These are phyloP conservation scores for Xanthia icteritia DNA, from an alignment of 2,888 invertebrate genomes.

Conservation along the genomic window DNA sequence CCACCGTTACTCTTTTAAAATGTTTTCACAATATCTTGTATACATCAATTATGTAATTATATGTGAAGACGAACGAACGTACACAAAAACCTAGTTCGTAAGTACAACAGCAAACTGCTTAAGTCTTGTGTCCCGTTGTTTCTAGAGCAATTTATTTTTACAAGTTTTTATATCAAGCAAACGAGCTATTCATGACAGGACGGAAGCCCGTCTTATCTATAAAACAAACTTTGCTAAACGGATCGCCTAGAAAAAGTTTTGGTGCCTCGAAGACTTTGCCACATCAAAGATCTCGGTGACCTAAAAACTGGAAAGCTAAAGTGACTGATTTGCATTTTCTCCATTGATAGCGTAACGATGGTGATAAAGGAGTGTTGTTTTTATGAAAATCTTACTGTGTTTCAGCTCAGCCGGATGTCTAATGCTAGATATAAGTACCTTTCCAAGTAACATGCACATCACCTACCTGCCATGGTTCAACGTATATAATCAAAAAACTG, in stretches of 20 bases:
- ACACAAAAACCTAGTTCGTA: constrained; percentile 36
- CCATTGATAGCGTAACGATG: constrained; percentile 17
- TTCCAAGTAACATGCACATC: background rate
- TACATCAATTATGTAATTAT: no score
- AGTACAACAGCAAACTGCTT: constrained; percentile 40
- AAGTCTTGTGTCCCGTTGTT: constrained; percentile 50
- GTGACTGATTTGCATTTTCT: constrained; percentile 39
- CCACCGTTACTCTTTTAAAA: no score
- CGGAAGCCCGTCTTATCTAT: constrained; percentile 57
- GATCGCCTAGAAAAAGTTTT: constrained; percentile 59
- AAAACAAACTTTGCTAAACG: constrained; percentile 60
- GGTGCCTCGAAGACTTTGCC: constrained; percentile 42
- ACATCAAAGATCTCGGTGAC: constrained; percentile 55
- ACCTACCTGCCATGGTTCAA: no score
- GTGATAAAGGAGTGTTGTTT: background rate
- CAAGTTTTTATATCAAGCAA: constrained; percentile 61
- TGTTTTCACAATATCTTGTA: no score
- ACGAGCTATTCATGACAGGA: constrained; percentile 59
- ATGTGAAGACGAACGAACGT: no score
- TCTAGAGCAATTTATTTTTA: constrained; percentile 53
- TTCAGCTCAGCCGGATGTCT: background rate
- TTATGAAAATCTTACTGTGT: background rate
- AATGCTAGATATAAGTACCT: background rate
- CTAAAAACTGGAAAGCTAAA: constrained; percentile 33
- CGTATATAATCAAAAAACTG: no score